phyloP scores from a whole-genome alignment of 2,888 invertebrate genomes.

The Perizoma flavofasciatum region DNA sequence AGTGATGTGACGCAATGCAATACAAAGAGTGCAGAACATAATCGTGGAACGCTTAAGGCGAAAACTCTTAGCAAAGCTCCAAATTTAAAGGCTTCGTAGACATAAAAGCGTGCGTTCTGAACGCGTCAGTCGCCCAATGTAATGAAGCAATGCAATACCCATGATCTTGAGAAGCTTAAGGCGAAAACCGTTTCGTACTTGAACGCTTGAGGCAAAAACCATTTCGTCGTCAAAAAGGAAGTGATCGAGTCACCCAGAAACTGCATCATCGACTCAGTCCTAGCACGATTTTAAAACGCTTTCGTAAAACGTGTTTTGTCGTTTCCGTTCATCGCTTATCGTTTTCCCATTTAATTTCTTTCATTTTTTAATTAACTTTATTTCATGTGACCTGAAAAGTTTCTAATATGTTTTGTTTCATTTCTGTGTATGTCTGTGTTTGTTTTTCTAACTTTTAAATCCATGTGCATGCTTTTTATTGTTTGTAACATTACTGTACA shows the following conservation, averaged over 20 bases:
- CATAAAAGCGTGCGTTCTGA: too few relatives aligned
- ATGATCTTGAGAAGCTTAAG: too few relatives aligned
- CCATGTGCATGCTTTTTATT: slow-evolving; percentile 49
- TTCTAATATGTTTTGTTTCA: slow-evolving; percentile 14
- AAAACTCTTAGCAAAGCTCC: too few relatives aligned
- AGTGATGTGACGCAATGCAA: too few relatives aligned
- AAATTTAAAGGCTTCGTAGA: too few relatives aligned
- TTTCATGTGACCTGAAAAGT: slow-evolving; percentile 18
- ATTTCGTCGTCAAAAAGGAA: too few relatives aligned
- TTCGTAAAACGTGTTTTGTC: slow-evolving; percentile 30
- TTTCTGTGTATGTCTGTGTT: slow-evolving; percentile 39
- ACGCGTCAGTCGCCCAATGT: too few relatives aligned
- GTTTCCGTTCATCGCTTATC: slow-evolving; percentile 45
- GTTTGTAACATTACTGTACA: slow-evolving; percentile 40
- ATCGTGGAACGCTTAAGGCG: too few relatives aligned
- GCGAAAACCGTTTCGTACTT: too few relatives aligned
- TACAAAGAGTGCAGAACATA: too few relatives aligned
- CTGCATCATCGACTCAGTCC: slow-evolving; percentile 33
- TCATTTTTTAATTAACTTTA: slow-evolving; percentile 22
- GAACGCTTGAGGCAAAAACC: too few relatives aligned
- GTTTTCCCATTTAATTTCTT: slow-evolving; percentile 28
- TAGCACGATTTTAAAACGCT: slow-evolving; percentile 44
- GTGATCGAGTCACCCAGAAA: slow-evolving; percentile 8
- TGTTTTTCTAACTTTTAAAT: slow-evolving; percentile 33
- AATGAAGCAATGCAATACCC: too few relatives aligned